Base-by-base conservation (phyloP, 2,888 invertebrate species). In the Ectemnius lituratus region DNA sequence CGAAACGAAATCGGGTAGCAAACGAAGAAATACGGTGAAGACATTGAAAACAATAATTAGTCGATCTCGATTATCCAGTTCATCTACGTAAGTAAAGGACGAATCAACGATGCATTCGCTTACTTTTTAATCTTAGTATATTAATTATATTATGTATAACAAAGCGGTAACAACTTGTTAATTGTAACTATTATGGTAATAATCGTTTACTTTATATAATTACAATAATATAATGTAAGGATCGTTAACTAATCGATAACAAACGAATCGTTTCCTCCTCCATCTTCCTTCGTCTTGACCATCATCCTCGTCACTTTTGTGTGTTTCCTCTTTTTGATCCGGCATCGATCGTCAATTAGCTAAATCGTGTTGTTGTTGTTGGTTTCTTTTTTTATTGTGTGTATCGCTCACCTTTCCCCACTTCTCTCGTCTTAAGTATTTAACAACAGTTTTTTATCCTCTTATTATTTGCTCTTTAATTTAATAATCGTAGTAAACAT, bases 111-210 rank as follows among this genome's bases (percentile, higher is more conserved):
- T 87, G 87, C 85, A 87, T 83, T 87, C 86, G 86, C 86, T 87
- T 86, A 81, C 84, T 83, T 81, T 88, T 88, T 88, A 88, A 88
- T 89, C 85, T 88, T 90, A 89, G 83, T 89, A 88, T 89, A 88
- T 89, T 89, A 90, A 89, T 89, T 89, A 89, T 89, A 89, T 89
- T 86, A 89, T 90, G 89, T 89, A 90, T 90, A 90, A 89, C 89
- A 90, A 90, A 90, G 89, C 89, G 88, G 88, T 89, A 90, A 90
- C 89, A 90, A 90, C 89, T 89, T 90, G 89, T 89, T 89, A 88
- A 89, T 89, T 88, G 88, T 89, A 89, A 88, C 89, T 89, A 89
- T 89, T 89, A 89, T 86, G 88, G 85, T 89, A 89, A 88, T 89
- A 89, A 89, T 89, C 87, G 85, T 85, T 86, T 86, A 86, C 84